phyloP scores from a whole-genome alignment of 2,113 vertebrate genomes.

The Pachyramphus minor region DNA sequence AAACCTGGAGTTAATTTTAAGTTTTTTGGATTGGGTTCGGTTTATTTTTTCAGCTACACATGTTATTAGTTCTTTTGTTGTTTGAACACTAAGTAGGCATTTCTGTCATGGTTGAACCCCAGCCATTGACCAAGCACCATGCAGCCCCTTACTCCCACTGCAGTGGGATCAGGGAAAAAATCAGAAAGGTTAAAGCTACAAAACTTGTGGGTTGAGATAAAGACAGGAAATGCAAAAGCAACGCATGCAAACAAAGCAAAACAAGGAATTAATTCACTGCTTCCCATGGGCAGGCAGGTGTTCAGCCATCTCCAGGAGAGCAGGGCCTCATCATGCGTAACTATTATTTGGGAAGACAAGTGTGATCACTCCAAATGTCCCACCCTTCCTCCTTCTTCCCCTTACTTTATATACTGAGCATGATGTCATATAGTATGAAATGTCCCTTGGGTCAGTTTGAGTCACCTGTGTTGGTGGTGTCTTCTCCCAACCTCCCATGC shows the following conservation, averaged over 20 bases:
- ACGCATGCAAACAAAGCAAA: not conserved
- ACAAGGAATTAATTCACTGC: not conserved
- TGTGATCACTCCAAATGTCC: not conserved
- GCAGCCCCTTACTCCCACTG: not conserved
- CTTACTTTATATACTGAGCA: not conserved
- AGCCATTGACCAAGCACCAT: not conserved
- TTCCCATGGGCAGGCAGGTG: not conserved
- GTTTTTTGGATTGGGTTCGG: not conserved
- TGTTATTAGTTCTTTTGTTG: constrained; percentile 19
- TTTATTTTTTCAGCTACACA: not conserved
- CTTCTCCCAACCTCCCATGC: not conserved
- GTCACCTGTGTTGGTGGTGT: not conserved
- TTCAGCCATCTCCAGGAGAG: not conserved
- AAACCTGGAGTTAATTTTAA: constrained; percentile 57
- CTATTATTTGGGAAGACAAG: not conserved
- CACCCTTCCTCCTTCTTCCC: not conserved
- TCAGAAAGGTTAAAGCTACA: not conserved
- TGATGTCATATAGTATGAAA: not conserved
- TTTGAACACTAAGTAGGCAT: not conserved
- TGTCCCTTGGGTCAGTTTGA: not conserved
- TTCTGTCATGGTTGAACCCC: not conserved
- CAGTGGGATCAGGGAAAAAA: not conserved
- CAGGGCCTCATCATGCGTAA: accelerated
- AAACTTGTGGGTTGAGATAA: not conserved
- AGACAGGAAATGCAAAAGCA: not conserved